A percentile compares a stretch with the other conserved stretches of the same genome.
Conservation (phyloP, 2,797 vertebrate species). For the Labeo calbasu region DNA sequence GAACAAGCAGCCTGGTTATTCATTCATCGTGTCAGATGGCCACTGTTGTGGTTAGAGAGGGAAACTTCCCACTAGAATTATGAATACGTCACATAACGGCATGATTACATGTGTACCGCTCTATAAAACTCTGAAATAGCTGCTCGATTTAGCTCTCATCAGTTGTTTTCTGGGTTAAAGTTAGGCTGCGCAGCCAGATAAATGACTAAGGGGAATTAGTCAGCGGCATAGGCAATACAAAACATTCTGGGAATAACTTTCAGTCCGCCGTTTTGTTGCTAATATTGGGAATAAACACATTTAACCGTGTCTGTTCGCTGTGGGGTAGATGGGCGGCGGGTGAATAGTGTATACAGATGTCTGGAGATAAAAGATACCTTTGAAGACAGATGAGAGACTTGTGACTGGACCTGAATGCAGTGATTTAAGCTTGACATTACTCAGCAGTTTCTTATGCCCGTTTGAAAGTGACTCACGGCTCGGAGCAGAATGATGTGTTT, state of each 20-base stretch:
- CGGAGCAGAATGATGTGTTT: constrained; percentile 66
- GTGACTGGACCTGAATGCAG: constrained; percentile 52
- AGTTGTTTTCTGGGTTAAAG: background rate
- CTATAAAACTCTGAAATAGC: constrained; percentile 42
- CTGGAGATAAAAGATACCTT: constrained; percentile 43
- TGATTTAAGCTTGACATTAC: constrained; percentile 55
- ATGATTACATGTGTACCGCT: constrained; percentile 41
- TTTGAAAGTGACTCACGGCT: constrained; percentile 25
- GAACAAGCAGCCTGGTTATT: constrained; percentile 43
- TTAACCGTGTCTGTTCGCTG: constrained; percentile 2
- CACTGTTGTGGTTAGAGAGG: constrained; percentile 64
- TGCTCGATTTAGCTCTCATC: constrained; percentile 22
- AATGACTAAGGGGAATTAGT: constrained; percentile 38
- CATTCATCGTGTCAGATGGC: constrained; percentile 62
- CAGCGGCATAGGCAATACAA: background rate
- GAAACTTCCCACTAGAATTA: constrained; percentile 41
- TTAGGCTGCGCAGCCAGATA: background rate
- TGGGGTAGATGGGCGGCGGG: background rate
- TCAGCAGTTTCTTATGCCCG: constrained; percentile 50
- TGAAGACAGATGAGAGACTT: constrained; percentile 48
- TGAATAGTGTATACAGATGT: constrained; percentile 39
- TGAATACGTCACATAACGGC: constrained; percentile 39
- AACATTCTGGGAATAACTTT: constrained; percentile 12
- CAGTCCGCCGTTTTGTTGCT: background rate
- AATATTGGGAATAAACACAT: constrained; percentile 1